Evolutionary conservation across 2,113 vertebrate genomes (phyloP), one percentile per base, ranked within the genome.

Genomic region (Mormyrus iriodes): DNA sequence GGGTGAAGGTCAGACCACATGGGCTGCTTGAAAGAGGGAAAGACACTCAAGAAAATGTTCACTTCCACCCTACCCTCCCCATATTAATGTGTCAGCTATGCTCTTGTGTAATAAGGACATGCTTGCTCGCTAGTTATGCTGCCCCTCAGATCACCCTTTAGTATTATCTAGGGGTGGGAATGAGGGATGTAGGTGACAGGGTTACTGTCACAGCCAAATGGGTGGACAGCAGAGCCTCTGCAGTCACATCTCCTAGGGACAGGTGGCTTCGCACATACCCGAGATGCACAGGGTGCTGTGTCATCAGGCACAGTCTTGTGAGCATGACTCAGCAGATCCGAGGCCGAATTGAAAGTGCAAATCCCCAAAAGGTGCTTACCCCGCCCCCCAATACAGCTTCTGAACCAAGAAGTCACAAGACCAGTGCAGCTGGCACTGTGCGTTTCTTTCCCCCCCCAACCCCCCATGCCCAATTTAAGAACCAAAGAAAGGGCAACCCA

Each of bases 391-490:
- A 7, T 55, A 55, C 85, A 86, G 31, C 51, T 76, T 39, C 51
- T 55, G 49, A 88, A 82, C 19, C 76, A 39, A 31, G 21, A 49
- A 82, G 73, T 82, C 88, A 88, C 51, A 35, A 83, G 88, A 58
- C 76, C 27, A 24, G 73, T 39, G 31, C 55, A 49, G 89, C 85
- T 73, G n/a, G 19, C 48, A 19, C 31, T 42, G 17, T 46, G 79
- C 27, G 52, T 44, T 48, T 24, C 51, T 21, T 27, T 13, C 51
- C 51, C 48, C 51, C 27, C 13, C 27, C 31, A 31, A 85, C 17
- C 21, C 17, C 53, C 58, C 65, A 87, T 83, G 88, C 42, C 69
- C 42, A 82, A 89, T 49, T 89, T 87, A 89, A 87, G 88, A 82
- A 65, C 35, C 51, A 58, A 52, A 31, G 58, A 69, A 31, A 89